Conservation (phyloP, 2,797 vertebrate genomes). For the Enteromius unitaeniatus region DNA sequence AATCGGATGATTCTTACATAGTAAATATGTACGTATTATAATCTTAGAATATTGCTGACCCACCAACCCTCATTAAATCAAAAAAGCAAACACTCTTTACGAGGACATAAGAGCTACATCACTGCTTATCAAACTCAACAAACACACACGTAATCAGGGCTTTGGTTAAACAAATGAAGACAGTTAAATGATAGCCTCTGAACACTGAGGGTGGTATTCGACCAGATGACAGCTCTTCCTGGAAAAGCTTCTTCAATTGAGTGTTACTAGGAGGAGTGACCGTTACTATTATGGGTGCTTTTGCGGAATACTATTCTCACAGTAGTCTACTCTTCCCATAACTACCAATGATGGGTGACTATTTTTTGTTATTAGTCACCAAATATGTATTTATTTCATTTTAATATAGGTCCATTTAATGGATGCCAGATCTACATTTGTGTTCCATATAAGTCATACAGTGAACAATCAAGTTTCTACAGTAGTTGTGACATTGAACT, state of each 20-base stretch:
- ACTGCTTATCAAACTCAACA: conserved; percentile 32
- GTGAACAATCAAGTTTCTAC: no score
- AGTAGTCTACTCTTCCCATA: background rate
- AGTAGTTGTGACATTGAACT: no score
- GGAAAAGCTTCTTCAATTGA: conserved; percentile 23
- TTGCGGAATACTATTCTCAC: background rate
- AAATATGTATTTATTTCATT: background rate
- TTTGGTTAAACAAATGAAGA: conserved; percentile 34
- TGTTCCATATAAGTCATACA: background rate
- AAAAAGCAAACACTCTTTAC: conserved; percentile 24
- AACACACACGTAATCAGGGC: conserved; percentile 9
- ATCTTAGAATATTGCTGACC: conserved; percentile 14
- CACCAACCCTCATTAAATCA: conserved; percentile 5
- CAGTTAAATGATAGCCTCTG: conserved; percentile 33
- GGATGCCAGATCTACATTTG: background rate
- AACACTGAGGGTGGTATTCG: conserved; percentile 23
- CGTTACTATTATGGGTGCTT: background rate
- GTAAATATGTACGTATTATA: background rate
- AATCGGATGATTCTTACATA: background rate
- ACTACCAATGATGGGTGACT: background rate
- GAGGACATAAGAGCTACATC: conserved; percentile 30
- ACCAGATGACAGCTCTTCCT: conserved; percentile 4
- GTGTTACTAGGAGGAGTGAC: conserved; percentile 3
- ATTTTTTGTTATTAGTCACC: background rate
- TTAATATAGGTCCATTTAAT: background rate